A percentile compares a stretch with the other conserved stretches of the same genome.
Evolutionary conservation across 2,888 invertebrate genomes (phyloP).

Genomic region (Tricholauxania praeusta): DNA sequence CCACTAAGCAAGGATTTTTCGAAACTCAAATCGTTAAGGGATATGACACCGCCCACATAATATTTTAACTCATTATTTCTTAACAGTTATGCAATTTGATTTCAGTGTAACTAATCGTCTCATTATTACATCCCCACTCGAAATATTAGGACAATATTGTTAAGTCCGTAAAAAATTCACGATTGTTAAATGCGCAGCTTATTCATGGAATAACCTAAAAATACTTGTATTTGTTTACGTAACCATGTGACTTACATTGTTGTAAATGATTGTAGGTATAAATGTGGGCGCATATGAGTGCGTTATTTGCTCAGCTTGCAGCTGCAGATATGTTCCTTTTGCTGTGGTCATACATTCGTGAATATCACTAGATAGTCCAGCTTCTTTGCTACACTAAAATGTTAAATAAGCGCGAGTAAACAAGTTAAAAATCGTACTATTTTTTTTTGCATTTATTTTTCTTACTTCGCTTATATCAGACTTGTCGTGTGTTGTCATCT

Average conservation of each 20-base stretch:
- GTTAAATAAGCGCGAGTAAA: too few relatives aligned
- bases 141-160: too few relatives aligned
- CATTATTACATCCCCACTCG: too few relatives aligned
- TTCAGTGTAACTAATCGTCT: too few relatives aligned
- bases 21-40: too few relatives aligned
- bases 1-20: too few relatives aligned
- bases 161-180: too few relatives aligned
- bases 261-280: conserved; percentile 71
- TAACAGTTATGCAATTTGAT: too few relatives aligned
- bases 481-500: conserved; percentile 69
- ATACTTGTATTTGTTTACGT: conserved; percentile 2
- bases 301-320: conserved; percentile 69
- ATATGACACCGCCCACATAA: too few relatives aligned
- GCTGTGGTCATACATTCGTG: conserved; percentile 65
- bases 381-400: conserved; percentile 66
- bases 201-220: too few relatives aligned
- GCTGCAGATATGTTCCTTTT: conserved; percentile 68
- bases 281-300: conserved; percentile 65
- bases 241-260: conserved; percentile 66
- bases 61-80: too few relatives aligned
- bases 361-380: conserved; percentile 65
- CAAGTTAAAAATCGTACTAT: background rate
- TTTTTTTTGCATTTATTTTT: conserved; percentile 2
- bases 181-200: too few relatives aligned
- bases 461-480: conserved; percentile 61